These are phyloP conservation scores for Cryptocephalus moraei DNA, from an alignment of 2,888 invertebrate genomes.

Conservation along the genomic window DNA sequence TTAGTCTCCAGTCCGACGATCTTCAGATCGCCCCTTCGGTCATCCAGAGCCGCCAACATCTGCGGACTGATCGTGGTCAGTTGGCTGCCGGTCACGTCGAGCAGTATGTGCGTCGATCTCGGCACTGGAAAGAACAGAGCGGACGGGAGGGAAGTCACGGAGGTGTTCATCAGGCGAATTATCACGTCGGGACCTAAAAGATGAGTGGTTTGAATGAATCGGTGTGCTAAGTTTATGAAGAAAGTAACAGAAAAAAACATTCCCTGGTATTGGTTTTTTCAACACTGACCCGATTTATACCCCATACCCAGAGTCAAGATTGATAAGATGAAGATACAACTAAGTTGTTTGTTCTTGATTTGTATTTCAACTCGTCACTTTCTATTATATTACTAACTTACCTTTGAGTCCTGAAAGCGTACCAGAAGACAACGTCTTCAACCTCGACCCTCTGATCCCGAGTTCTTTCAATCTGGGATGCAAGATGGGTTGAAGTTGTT, in stretches of 20 bases:
- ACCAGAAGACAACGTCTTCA: conserved; percentile 71
- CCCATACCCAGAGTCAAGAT: no score
- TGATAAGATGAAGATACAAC: no score
- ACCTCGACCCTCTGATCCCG: conserved; percentile 61
- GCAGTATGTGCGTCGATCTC: conserved; percentile 66
- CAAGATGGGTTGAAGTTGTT: conserved; percentile 67
- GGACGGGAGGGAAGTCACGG: conserved; percentile 65
- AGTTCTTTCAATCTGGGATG: conserved; percentile 69
- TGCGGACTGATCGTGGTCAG: conserved; percentile 68
- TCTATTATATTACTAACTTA: conserved; percentile 3
- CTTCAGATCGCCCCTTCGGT: conserved; percentile 63
- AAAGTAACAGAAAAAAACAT: no score
- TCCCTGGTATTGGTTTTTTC: no score
- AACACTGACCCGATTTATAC: no score
- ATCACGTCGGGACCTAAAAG: conserved; percentile 46
- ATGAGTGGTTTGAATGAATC: neutral
- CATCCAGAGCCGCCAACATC: conserved; percentile 70
- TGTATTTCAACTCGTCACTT: no score
- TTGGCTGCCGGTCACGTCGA: conserved; percentile 72
- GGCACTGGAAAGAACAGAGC: conserved; percentile 80
- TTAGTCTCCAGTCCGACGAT: conserved; percentile 67
- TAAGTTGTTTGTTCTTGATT: no score
- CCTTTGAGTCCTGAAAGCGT: conserved; percentile 72
- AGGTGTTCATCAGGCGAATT: conserved; percentile 73
- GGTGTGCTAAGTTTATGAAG: neutral